Conservation (phyloP, 2,113 vertebrate genomes). For the Micromys minutus region DNA sequence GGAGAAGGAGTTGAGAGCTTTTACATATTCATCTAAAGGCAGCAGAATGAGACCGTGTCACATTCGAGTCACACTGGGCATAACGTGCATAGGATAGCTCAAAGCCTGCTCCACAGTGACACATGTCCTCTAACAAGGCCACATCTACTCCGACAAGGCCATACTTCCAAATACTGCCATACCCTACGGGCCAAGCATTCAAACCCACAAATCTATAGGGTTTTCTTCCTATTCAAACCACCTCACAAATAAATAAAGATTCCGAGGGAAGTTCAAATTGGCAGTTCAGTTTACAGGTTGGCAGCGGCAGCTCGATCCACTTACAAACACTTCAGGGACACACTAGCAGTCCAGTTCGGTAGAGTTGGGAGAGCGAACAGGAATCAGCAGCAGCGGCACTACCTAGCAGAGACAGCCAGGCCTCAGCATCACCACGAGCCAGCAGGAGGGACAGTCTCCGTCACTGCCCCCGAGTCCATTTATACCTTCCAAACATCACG, state of each 20-base stretch:
- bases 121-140: background rate
- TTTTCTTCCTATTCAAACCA: background rate
- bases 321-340: no score
- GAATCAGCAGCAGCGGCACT: no score
- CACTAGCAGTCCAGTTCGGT: no score
- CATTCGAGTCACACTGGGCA: background rate
- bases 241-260: background rate
- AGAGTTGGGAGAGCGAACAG: no score
- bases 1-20: background rate
- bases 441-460: no score
- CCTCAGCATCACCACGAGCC: no score
- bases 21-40: background rate
- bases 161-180: background rate
- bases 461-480: no score
- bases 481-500: no score
- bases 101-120: background rate
- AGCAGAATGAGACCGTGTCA: background rate
- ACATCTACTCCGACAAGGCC: background rate
- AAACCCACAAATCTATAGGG: background rate
- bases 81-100: background rate
- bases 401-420: no score
- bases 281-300: no score
- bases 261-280: background rate
- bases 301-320: no score
- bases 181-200: background rate